Evolutionary conservation across 2,113 vertebrate species (phyloP).

Genomic region (Mormyrus lacerda): DNA sequence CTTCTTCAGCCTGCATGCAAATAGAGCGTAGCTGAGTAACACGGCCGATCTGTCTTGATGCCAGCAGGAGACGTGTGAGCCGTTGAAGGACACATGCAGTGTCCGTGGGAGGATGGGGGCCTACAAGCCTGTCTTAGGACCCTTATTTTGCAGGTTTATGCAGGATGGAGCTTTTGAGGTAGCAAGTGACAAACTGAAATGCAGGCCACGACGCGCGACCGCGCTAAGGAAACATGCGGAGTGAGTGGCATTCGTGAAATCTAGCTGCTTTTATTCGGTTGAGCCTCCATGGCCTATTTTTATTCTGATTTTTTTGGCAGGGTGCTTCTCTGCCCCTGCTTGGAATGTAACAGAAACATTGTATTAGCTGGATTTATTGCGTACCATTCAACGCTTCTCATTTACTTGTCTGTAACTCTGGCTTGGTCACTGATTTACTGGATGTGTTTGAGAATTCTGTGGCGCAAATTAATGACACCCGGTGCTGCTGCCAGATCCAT

Average conservation of each 20-base stretch:
- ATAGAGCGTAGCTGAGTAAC: constrained; percentile 37
- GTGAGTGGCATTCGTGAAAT: background rate
- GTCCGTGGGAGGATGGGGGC: background rate
- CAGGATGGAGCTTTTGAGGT: background rate
- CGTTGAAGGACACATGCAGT: background rate
- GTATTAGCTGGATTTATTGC: background rate
- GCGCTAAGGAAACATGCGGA: too few species aligned
- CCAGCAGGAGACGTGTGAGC: constrained; percentile 29
- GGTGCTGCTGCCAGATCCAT: background rate
- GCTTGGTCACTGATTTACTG: background rate
- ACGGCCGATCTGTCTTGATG: constrained; percentile 46
- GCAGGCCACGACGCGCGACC: background rate
- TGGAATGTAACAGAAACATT: background rate
- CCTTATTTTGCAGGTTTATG: background rate
- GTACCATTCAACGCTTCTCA: background rate
- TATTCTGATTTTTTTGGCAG: background rate
- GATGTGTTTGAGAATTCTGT: background rate
- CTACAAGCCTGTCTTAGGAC: background rate
- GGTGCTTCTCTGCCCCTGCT: background rate
- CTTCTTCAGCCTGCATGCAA: constrained; percentile 31
- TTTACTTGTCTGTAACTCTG: background rate
- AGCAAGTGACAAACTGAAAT: background rate
- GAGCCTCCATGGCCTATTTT: background rate
- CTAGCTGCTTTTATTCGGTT: background rate
- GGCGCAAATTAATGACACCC: background rate